Evolutionary conservation across 1,140 invertebrate species (phyloP).

Genomic region (Epicauta chinensis): DNA sequence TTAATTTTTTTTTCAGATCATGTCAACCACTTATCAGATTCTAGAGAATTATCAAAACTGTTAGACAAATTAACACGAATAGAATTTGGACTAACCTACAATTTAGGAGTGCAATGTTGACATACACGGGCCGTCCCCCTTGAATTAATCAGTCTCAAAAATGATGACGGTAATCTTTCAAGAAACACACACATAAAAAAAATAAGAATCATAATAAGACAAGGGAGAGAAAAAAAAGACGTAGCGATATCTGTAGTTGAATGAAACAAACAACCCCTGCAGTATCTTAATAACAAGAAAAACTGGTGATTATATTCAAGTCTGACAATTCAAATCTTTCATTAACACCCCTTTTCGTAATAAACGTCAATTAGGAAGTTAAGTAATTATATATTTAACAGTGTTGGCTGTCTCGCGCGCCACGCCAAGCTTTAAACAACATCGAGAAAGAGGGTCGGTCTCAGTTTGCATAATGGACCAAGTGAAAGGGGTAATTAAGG

Average conservation of each 20-base stretch:
- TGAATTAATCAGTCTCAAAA: constrained; percentile 30
- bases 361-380: constrained; percentile 41
- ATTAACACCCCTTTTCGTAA: constrained; percentile 40
- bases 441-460: constrained; percentile 14
- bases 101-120: constrained; percentile 20
- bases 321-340: constrained; percentile 34
- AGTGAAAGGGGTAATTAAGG: constrained; percentile 42
- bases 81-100: neutral
- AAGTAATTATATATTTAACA: constrained; percentile 40
- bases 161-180: no score
- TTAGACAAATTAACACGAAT: neutral
- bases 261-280: no score
- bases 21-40: neutral
- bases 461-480: constrained; percentile 42
- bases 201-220: neutral
- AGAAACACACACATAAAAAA: no score
- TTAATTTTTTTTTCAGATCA: no score
- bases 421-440: no score
- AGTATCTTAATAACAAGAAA: constrained; percentile 16
- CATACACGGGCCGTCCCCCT: constrained; percentile 24
- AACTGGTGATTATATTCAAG: constrained; percentile 26
- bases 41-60: no score
- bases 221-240: no score
- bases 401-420: constrained; percentile 10
- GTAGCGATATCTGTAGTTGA: no score